Evolutionary conservation across 1,140 invertebrate species (phyloP), one percentile per base, ranked within the genome.

Genomic region (Drosophila kurseongensis): DNA sequence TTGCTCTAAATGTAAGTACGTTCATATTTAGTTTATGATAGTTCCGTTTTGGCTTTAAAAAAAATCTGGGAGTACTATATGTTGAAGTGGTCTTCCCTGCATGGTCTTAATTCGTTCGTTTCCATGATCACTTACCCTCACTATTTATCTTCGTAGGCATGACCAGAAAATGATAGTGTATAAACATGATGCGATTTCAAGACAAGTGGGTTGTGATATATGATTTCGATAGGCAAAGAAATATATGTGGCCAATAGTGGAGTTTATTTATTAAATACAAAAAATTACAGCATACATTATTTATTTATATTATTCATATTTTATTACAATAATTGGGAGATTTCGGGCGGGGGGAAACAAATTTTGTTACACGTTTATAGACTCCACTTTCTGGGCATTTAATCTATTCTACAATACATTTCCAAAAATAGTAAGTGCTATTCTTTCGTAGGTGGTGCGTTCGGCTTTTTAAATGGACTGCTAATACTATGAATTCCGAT

Each of bases 121-220:
- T 12, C 1, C 4, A 13, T 23, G 12, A 47, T 47, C 18, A 13
- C 63, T 67, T 67, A 67, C 58, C 63, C 66, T 57, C 29, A 69
- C 16, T 10, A 5, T 23, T n/a, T 5, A 29, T 29, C 12, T 56
- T 35, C 45, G 13, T 35, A 67, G 38, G 13, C 57, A 76, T 82
- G 78, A 86, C 83, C 83, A 88, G 75, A 86, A 86, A 86, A 86
- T 86, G 83, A 86, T 65, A 86, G 83, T 82, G 69, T 83, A 86
- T 88, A 86, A 86, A 79, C 78, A 86, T 88, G 83, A 82, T 54
- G 62, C 56, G 67, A 47, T 55, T 68, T 23, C 47, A 23, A 60
- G 45, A 65, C 23, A 57, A 57, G 35, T 45, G 41, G 56, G 42
- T 45, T 47, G 50, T 48, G 44, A 27, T 36, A 51, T 54, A 71